phyloP scores from a whole-genome alignment of 2,888 invertebrate genomes.

The Thalpophila matura region DNA sequence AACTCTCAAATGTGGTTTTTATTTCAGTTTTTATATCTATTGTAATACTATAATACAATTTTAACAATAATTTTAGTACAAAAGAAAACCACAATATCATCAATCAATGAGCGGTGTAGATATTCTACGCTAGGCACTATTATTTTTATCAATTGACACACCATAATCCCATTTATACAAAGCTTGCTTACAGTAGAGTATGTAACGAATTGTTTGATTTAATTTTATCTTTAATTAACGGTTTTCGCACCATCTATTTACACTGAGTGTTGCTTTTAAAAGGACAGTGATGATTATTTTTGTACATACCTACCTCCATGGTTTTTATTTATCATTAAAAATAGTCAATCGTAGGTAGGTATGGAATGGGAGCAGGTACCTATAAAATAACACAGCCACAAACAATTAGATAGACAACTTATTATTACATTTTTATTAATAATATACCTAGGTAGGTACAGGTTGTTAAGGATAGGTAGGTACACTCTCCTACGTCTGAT shows the following conservation, averaged over 20 bases:
- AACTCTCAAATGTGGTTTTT: slow-evolving; percentile 71
- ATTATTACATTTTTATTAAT: neutral
- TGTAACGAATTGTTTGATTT: slow-evolving; percentile 29
- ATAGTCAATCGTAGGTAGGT: neutral
- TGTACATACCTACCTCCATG: neutral
- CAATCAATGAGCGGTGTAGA: slow-evolving; percentile 75
- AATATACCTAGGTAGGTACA: no score
- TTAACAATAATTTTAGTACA: slow-evolving; percentile 65
- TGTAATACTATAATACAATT: slow-evolving; percentile 63
- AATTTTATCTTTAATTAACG: slow-evolving; percentile 10
- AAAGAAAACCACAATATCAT: slow-evolving; percentile 61
- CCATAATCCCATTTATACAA: slow-evolving; percentile 66
- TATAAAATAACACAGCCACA: slow-evolving; percentile 21
- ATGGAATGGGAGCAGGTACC: slow-evolving; percentile 18
- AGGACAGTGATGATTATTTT: neutral
- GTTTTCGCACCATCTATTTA: slow-evolving; percentile 4
- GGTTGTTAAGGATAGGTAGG: neutral
- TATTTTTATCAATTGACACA: slow-evolving; percentile 88
- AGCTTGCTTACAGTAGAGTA: slow-evolving; percentile 56
- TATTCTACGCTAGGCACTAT: slow-evolving; percentile 88
- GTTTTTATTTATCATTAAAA: slow-evolving; percentile 9
- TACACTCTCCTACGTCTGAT: no score
- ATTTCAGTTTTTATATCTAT: slow-evolving; percentile 76
- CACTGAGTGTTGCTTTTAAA: slow-evolving; percentile 7
- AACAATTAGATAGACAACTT: slow-evolving; percentile 8